Evolutionary conservation across 2,113 vertebrate genomes (phyloP).

Genomic region (Hemiprocne comata): DNA sequence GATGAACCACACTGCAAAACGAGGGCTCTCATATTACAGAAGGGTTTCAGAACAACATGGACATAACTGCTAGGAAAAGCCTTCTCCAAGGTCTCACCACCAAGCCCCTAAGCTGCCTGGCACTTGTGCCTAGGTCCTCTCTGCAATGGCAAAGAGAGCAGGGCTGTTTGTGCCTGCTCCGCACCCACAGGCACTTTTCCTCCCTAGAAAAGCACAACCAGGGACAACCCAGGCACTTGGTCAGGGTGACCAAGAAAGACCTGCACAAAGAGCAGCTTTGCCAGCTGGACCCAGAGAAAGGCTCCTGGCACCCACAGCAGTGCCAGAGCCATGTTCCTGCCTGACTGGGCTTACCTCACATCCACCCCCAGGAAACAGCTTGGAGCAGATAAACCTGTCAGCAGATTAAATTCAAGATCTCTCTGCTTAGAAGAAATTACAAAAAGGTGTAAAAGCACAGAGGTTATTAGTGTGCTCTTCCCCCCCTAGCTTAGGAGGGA

Average conservation of each 20-base stretch:
- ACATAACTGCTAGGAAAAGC: neutral
- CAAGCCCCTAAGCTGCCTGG: fast-evolving
- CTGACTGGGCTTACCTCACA: neutral
- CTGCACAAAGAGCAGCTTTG: neutral
- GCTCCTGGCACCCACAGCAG: fast-evolving
- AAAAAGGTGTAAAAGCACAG: neutral
- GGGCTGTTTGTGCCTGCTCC: no score
- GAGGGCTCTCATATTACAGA: fast-evolving
- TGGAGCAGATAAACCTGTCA: neutral
- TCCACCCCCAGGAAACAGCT: neutral
- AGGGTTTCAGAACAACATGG: neutral
- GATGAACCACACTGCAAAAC: neutral
- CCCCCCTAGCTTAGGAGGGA: fast-evolving
- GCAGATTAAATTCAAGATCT: neutral
- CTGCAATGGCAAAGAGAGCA: neutral
- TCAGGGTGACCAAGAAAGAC: neutral
- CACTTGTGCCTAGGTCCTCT: neutral
- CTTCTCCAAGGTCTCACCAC: neutral
- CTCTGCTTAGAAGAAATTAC: neutral
- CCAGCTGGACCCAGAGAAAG: neutral
- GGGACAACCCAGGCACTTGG: neutral
- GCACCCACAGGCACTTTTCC: neutral
- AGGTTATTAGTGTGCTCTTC: neutral
- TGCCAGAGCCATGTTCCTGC: neutral
- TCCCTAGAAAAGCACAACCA: neutral